phyloP scores from a whole-genome alignment of 1,140 invertebrate species.

The Papilio polyxenes region DNA sequence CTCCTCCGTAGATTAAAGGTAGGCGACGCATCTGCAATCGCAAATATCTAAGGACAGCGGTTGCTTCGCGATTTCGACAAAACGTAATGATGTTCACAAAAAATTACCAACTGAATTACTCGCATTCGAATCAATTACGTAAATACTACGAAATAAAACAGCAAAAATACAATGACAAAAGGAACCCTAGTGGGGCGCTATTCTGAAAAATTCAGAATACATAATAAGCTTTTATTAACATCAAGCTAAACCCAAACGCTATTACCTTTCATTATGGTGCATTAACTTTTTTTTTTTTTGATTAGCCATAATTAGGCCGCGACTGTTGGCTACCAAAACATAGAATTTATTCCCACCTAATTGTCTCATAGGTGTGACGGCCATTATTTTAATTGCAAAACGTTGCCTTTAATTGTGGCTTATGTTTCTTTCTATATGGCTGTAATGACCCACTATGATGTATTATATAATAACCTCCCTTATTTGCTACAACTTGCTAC shows the following conservation, averaged over 20 bases:
- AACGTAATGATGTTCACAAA: not conserved
- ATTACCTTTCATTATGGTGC: constrained; percentile 64
- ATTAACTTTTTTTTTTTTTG: constrained; percentile 74
- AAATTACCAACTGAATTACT: constrained; percentile 28
- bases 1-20: too few relatives aligned
- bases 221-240: constrained; percentile 44
- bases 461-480: constrained; percentile 55
- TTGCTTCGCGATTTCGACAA: too few relatives aligned
- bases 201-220: constrained; percentile 30
- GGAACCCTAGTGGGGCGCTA: constrained; percentile 38
- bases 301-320: constrained; percentile 74
- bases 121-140: not conserved
- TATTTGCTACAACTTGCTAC: constrained; percentile 52
- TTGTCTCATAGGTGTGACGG: constrained; percentile 78
- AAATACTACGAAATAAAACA: constrained; percentile 20
- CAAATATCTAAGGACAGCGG: too few relatives aligned
- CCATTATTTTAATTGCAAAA: constrained; percentile 78
- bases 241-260: constrained; percentile 40
- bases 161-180: constrained; percentile 42
- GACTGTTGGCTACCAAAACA: constrained; percentile 68
- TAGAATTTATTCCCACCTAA: constrained; percentile 74
- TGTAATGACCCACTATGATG: constrained; percentile 67
- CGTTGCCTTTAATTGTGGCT: constrained; percentile 66
- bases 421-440: constrained; percentile 70
- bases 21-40: too few relatives aligned